A percentile compares a stretch with the other conserved stretches of the same genome.
phyloP scores from a whole-genome alignment of 2,888 invertebrate genomes.

The Hylaea fasciaria region DNA sequence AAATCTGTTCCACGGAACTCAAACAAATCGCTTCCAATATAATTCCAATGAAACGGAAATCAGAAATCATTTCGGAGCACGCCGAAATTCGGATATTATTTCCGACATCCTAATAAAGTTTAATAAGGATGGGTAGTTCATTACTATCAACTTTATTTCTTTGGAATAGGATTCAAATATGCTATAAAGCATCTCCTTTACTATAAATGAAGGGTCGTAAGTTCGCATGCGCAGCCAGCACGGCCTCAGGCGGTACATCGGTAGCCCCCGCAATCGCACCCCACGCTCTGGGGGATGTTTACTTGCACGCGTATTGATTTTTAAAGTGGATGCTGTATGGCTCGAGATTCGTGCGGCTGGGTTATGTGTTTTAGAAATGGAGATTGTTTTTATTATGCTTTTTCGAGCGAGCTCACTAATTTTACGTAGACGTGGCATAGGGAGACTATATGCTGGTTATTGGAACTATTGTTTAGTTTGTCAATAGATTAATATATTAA shows the following conservation, averaged over 20 bases:
- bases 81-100: constrained; percentile 41
- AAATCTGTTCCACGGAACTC: constrained; percentile 38
- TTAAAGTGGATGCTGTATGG: constrained; percentile 35
- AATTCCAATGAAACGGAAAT: constrained; percentile 43
- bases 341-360: constrained; percentile 18
- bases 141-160: constrained; percentile 14
- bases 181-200: not conserved
- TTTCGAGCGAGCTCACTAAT: no score
- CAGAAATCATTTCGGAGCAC: constrained; percentile 41
- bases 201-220: constrained; percentile 43
- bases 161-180: constrained; percentile 10
- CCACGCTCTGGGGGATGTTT: constrained; percentile 39
- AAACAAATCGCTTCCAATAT: constrained; percentile 38
- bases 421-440: no score
- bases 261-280: constrained; percentile 38
- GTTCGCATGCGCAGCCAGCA: constrained; percentile 49
- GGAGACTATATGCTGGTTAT: no score
- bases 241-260: constrained; percentile 35
- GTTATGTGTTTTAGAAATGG: constrained; percentile 10
- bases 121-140: constrained; percentile 24
- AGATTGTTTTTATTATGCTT: no score
- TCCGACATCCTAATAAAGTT: constrained; percentile 38
- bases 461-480: no score
- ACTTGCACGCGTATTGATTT: constrained; percentile 48
- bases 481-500: no score